A percentile compares a stretch with the other conserved stretches of the same genome.
Evolutionary conservation across 1,140 invertebrate species (phyloP).

Genomic region (Battus philenor): DNA sequence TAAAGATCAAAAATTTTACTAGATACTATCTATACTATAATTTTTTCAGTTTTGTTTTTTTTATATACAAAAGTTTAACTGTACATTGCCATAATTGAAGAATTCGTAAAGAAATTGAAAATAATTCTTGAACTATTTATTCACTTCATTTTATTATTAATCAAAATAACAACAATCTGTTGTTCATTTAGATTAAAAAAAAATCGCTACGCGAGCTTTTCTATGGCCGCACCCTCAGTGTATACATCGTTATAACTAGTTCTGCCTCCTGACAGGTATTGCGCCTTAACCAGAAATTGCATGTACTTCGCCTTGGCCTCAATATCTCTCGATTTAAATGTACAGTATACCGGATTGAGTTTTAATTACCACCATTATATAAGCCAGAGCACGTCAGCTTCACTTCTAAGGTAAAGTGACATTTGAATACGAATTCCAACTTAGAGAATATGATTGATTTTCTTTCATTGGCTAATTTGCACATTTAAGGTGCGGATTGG

Average conservation of each 20-base stretch:
- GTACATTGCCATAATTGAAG: no score
- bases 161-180: no score
- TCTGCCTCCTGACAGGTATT: slow-evolving; percentile 11
- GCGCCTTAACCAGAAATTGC: slow-evolving; percentile 10
- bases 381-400: not conserved
- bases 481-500: no score
- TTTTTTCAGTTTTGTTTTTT: no score
- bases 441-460: not conserved
- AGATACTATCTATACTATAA: no score
- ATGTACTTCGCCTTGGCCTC: slow-evolving; percentile 12
- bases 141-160: no score
- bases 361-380: slow-evolving; percentile 4
- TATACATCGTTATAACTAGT: slow-evolving; percentile 4
- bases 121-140: no score
- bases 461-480: no score
- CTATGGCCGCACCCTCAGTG: not conserved
- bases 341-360: not conserved
- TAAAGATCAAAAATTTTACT: no score
- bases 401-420: not conserved
- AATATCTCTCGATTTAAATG: slow-evolving; percentile 8
- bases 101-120: no score
- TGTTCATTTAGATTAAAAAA: no score
- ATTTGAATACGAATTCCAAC: slow-evolving; percentile 6
- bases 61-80: no score
- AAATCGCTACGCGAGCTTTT: not conserved